These are phyloP conservation scores for Stratiomys singularior DNA, from an alignment of 2,888 invertebrate genomes.

Conservation along the genomic window DNA sequence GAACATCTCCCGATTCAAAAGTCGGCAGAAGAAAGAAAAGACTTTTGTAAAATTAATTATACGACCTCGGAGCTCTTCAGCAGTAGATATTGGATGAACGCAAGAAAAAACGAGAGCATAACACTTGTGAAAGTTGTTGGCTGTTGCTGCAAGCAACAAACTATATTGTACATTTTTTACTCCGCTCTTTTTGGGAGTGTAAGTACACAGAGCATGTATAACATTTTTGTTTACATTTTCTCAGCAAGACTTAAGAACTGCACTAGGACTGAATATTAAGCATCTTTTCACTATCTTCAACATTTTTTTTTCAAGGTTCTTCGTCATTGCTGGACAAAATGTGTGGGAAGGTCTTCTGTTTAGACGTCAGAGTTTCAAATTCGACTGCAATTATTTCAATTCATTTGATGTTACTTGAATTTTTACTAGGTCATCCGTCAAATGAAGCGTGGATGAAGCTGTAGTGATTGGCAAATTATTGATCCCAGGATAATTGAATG, in stretches of 20 bases:
- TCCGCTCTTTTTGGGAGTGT: neutral
- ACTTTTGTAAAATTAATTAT: constrained; percentile 44
- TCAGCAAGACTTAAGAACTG: neutral
- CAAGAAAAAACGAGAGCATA: constrained; percentile 2
- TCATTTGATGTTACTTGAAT: too few species aligned
- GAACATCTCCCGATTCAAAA: constrained; percentile 8
- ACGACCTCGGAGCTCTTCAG: constrained; percentile 17
- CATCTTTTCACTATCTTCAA: constrained; percentile 9
- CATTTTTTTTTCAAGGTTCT: neutral
- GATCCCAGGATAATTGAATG: too few species aligned
- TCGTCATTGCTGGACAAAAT: neutral
- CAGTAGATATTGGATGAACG: neutral
- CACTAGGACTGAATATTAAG: constrained; percentile 18
- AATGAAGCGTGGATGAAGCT: too few species aligned
- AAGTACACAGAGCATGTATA: neutral
- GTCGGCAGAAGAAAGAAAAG: neutral
- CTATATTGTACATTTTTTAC: constrained; percentile 9
- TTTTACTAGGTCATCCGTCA: too few species aligned
- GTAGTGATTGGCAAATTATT: too few species aligned
- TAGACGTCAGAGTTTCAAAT: too few species aligned
- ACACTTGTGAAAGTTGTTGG: constrained; percentile 35
- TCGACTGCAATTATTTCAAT: too few species aligned
- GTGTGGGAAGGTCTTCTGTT: neutral
- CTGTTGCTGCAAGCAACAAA: constrained; percentile 35
- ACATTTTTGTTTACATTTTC: constrained; percentile 37